phyloP scores from a whole-genome alignment of 2,797 vertebrate genomes.

The Lepilemur septentrionalis region DNA sequence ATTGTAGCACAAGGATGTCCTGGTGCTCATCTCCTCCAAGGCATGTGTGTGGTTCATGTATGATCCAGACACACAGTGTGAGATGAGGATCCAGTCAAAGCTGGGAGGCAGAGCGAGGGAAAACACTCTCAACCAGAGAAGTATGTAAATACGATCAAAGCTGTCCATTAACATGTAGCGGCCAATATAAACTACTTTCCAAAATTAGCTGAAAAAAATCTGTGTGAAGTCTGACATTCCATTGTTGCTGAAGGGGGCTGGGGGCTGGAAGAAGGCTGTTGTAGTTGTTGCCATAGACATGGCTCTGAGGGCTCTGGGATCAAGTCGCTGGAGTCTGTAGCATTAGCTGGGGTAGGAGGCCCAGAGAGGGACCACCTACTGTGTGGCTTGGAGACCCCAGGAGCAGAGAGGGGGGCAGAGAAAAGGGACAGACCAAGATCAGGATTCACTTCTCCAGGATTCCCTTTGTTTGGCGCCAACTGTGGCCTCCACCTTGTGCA shows the following conservation, averaged over 20 bases:
- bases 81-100: not conserved
- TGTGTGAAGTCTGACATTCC: constrained; percentile 62
- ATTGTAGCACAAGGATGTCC: not conserved
- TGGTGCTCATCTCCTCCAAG: not conserved
- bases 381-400: not conserved
- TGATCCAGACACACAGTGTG: constrained; percentile 34
- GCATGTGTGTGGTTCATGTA: constrained; percentile 20
- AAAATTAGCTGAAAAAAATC: constrained; percentile 74
- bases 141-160: constrained; percentile 72
- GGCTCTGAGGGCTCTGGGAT: not conserved
- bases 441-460: not conserved
- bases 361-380: too few relatives aligned
- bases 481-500: not conserved
- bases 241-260: not conserved
- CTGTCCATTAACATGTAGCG: constrained; percentile 66
- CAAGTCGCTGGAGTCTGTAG: not conserved
- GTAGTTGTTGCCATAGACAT: not conserved
- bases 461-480: not conserved
- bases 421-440: not conserved
- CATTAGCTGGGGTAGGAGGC: not conserved
- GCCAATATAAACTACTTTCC: constrained; percentile 78
- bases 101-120: not conserved
- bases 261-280: not conserved
- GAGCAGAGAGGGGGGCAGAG: not conserved
- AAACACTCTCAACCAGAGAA: constrained; percentile 68